Evolutionary conservation across 2,797 vertebrate species (phyloP).

Genomic region (Cuniculus paca): DNA sequence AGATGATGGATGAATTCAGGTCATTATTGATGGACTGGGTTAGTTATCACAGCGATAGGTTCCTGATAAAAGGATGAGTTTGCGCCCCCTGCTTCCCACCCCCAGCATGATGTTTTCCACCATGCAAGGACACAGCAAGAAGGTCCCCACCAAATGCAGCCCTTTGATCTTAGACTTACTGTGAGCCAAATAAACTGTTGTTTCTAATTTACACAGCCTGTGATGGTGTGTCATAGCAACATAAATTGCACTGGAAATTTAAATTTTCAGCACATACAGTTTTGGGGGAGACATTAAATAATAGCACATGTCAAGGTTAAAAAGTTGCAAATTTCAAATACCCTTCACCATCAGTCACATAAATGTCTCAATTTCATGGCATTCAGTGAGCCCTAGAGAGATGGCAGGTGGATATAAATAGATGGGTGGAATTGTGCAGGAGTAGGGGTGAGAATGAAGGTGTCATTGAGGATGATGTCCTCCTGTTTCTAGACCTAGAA

Average conservation of each 20-base stretch:
- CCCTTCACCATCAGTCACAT: neutral
- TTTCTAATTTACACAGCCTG: neutral
- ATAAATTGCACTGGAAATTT: neutral
- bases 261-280: neutral
- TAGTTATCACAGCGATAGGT: neutral
- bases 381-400: neutral
- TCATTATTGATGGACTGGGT: neutral
- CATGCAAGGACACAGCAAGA: neutral
- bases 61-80: neutral
- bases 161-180: neutral
- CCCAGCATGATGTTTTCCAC: neutral
- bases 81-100: neutral
- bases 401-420: neutral
- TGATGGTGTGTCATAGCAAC: neutral
- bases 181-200: neutral
- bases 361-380: neutral
- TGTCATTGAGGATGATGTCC: neutral
- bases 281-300: neutral
- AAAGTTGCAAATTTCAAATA: neutral
- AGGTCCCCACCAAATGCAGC: neutral
- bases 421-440: neutral
- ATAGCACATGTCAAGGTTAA: neutral
- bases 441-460: neutral
- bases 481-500: neutral
- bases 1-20: neutral